Percentiles rank a stretch among this genome's conserved stretches.
These are phyloP conservation scores for Pocota personata DNA, from an alignment of 2,888 invertebrate genomes.

Conservation along the genomic window DNA sequence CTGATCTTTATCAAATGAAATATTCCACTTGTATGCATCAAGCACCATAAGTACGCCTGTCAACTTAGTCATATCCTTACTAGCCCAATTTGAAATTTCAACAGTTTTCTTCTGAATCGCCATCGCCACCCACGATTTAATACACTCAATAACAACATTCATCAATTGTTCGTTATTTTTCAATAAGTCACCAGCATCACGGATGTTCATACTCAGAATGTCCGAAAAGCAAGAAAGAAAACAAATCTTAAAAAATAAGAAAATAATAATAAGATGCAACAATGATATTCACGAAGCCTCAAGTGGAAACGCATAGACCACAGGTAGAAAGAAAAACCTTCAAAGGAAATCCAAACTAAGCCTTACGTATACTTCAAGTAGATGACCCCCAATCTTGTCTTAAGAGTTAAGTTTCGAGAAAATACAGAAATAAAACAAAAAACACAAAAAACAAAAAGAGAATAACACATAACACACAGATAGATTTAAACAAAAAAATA, in stretches of 20 bases:
- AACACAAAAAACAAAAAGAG: not conserved
- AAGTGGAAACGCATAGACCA: slow-evolving; percentile 13
- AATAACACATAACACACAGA: not conserved
- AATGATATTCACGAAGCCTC: slow-evolving; percentile 23
- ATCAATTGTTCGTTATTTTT: not conserved
- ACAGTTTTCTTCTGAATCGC: not conserved
- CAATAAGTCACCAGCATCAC: not conserved
- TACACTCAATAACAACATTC: not conserved
- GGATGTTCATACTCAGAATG: not conserved
- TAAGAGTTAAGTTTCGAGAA: slow-evolving; percentile 4
- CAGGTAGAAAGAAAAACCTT: not conserved
- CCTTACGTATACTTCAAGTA: not conserved
- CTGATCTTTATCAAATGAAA: no score
- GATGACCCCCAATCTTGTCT: slow-evolving; percentile 13
- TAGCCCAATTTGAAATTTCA: no score
- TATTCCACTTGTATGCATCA: no score
- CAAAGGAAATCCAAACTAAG: not conserved
- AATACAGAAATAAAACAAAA: not conserved
- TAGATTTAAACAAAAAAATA: not conserved
- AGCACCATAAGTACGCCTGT: no score
- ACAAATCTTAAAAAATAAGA: slow-evolving; percentile 7
- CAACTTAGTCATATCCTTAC: no score
- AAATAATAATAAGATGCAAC: slow-evolving; percentile 27
- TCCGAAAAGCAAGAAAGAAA: not conserved
- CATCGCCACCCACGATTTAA: not conserved